Percentiles rank a stretch among this genome's conserved stretches.
Conservation (phyloP, 2,888 invertebrate genomes). For the Drosophila picticornis region DNA sequence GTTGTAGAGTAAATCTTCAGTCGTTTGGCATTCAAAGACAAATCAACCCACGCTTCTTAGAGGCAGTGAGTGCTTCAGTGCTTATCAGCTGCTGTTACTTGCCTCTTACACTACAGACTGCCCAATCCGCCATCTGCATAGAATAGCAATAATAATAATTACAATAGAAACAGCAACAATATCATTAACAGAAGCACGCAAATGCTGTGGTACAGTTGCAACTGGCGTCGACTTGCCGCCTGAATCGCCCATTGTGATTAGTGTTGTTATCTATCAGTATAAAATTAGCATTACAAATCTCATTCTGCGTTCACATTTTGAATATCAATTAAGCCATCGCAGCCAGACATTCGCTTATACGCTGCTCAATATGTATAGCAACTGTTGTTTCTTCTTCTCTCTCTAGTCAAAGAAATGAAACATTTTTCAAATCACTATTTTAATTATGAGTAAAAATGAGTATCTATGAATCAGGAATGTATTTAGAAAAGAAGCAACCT, state of each 20-base stretch:
- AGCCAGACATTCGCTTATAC: slow-evolving; percentile 3
- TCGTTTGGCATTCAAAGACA: background rate
- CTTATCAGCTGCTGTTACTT: slow-evolving; percentile 3
- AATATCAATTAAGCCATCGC: slow-evolving; percentile 34
- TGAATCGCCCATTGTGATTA: slow-evolving; percentile 15
- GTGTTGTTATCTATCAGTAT: slow-evolving; percentile 43
- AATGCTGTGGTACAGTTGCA: slow-evolving; percentile 41
- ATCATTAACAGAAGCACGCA: slow-evolving; percentile 35
- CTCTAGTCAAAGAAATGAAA: background rate
- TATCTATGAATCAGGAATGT: background rate
- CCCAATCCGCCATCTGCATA: background rate
- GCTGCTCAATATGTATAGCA: background rate
- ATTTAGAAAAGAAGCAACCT: background rate
- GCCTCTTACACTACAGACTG: background rate
- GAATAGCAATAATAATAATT: slow-evolving; percentile 1
- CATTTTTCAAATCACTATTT: background rate
- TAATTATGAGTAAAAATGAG: background rate
- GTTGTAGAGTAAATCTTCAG: background rate
- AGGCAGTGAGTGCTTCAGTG: background rate
- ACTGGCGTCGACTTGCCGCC: slow-evolving; percentile 18
- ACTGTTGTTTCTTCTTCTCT: background rate
- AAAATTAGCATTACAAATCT: slow-evolving; percentile 42
- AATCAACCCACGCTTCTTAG: background rate
- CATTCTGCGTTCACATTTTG: slow-evolving; percentile 23
- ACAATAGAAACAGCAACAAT: slow-evolving; percentile 17